phyloP scores from a whole-genome alignment of 2,888 invertebrate genomes.

The Dryococelus australis region DNA sequence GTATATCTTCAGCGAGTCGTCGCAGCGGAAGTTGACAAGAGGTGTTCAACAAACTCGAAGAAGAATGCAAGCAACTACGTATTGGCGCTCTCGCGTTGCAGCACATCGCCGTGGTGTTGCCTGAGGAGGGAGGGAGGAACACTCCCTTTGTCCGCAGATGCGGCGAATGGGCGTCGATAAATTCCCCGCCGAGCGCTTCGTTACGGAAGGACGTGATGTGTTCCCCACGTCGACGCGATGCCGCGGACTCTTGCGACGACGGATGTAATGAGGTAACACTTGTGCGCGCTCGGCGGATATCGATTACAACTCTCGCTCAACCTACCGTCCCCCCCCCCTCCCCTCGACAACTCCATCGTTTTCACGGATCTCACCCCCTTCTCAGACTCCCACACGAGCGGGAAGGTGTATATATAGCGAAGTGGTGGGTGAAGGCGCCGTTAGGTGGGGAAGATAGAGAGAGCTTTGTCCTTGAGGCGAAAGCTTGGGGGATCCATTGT shows the following conservation, averaged over 20 bases:
- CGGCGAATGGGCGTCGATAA: constrained; percentile 1
- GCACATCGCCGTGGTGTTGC: not conserved
- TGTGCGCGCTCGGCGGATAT: not conserved
- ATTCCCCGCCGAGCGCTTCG: not conserved
- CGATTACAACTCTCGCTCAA: constrained; percentile 13
- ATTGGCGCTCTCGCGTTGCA: too few species aligned
- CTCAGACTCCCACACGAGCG: not conserved
- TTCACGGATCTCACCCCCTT: not conserved
- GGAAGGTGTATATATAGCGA: too few species aligned
- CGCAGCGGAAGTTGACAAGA: too few species aligned
- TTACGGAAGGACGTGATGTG: not conserved
- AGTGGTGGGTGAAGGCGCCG: not conserved
- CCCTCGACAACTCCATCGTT: not conserved
- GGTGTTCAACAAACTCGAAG: too few species aligned
- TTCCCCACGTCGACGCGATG: not conserved
- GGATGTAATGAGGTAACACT: not conserved
- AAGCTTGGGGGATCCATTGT: not conserved
- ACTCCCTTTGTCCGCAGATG: not conserved
- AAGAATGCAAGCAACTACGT: too few species aligned
- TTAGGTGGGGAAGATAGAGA: not conserved
- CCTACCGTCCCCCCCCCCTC: not conserved
- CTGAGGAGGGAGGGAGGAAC: not conserved
- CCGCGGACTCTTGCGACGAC: not conserved
- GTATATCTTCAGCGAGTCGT: too few species aligned
- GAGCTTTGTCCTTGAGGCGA: constrained; percentile 1